These are phyloP conservation scores for Mactra quadrangularis DNA, from an alignment of 1,140 invertebrate genomes.

Conservation along the genomic window DNA sequence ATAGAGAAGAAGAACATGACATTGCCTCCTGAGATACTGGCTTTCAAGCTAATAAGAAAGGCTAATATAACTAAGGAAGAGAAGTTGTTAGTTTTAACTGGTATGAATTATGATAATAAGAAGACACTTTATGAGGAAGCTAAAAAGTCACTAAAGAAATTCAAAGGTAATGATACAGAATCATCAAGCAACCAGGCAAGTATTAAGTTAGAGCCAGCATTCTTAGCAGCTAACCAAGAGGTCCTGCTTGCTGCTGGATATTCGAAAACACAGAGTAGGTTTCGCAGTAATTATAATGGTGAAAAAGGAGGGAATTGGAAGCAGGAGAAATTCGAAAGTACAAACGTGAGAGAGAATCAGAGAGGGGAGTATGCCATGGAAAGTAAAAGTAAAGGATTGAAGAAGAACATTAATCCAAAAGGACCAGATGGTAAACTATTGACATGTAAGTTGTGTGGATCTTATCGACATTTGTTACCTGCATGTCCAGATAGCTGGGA, in stretches of 20 bases:
- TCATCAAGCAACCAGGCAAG: too few species aligned
- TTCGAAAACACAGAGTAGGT: too few species aligned
- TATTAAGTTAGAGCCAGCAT: slow-evolving; percentile 59
- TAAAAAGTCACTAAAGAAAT: slow-evolving; percentile 62
- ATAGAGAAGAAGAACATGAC: slow-evolving; percentile 67
- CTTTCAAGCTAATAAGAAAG: too few species aligned
- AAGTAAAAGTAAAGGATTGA: neutral
- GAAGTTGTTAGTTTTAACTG: slow-evolving; percentile 67
- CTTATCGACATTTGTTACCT: too few species aligned
- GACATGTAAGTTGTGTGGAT: too few species aligned
- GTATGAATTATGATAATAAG: slow-evolving; percentile 67
- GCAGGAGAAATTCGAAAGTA: slow-evolving; percentile 1
- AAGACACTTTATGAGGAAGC: too few species aligned
- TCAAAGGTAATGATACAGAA: slow-evolving; percentile 33
- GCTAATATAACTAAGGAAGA: too few species aligned
- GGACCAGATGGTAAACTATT: too few species aligned
- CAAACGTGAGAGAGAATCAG: slow-evolving; percentile 20
- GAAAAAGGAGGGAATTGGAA: too few species aligned
- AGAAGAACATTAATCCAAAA: slow-evolving; percentile 30
- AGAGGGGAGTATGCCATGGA: neutral
- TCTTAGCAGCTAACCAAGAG: too few species aligned
- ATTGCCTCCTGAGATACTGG: slow-evolving; percentile 61
- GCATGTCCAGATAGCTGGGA: slow-evolving; percentile 27
- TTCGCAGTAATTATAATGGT: slow-evolving; percentile 4
- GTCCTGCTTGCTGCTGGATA: too few species aligned